Percentiles rank a stretch among this genome's conserved stretches.
phyloP scores from a whole-genome alignment of 2,113 vertebrate species.

The zebrafish (Danio rerio) region DNA sequence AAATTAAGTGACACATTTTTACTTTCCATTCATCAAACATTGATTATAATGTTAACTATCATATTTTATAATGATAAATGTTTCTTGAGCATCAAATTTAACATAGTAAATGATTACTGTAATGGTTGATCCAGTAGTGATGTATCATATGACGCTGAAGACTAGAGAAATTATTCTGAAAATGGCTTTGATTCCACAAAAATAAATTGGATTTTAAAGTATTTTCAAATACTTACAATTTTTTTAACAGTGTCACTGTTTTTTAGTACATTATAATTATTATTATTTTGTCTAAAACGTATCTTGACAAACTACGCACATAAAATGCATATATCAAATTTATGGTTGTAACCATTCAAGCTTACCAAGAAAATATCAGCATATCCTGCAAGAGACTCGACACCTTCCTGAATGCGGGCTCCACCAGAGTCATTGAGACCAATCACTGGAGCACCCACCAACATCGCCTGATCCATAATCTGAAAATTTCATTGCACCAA shows the following conservation, averaged over 20 bases:
- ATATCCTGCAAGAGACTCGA: conserved; percentile 96
- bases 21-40: not conserved
- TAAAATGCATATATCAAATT: not conserved
- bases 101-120: not conserved
- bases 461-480: conserved; percentile 97
- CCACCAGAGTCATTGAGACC: conserved; percentile 97
- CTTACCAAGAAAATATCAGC: conserved; percentile 97
- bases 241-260: too few relatives aligned
- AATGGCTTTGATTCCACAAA: not conserved
- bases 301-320: too few relatives aligned
- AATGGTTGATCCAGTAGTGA: not conserved
- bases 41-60: too few relatives aligned
- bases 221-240: not conserved
- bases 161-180: not conserved
- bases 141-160: not conserved
- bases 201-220: not conserved
- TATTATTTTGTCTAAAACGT: too few relatives aligned
- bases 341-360: not conserved
- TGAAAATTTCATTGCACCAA: conserved; percentile 57
- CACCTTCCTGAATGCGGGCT: conserved; percentile 96
- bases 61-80: not conserved
- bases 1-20: too few relatives aligned
- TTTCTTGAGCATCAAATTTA: not conserved
- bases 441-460: conserved; percentile 95
- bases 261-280: too few relatives aligned